Conservation (phyloP, 2,113 vertebrate genomes). For the Cinclus mexicanus region DNA sequence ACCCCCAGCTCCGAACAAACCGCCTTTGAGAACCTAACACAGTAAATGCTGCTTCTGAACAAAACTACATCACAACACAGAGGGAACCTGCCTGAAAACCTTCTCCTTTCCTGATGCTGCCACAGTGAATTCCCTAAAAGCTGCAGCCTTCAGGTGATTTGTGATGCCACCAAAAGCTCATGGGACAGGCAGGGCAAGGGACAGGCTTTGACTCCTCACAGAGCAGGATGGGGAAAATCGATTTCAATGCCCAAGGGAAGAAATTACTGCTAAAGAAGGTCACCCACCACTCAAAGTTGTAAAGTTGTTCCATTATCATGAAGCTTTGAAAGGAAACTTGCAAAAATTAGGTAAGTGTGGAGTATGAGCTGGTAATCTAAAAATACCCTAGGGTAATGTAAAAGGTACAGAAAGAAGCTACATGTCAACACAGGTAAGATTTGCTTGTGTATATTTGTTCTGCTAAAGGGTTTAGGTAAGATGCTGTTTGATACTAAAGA, state of each 20-base stretch:
- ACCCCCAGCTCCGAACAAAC: not conserved
- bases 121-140: not conserved
- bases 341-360: conserved; percentile 24
- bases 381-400: not conserved
- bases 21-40: not conserved
- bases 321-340: conserved; percentile 34
- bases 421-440: not conserved
- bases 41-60: not conserved
- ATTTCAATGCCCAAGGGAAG: conserved; percentile 68
- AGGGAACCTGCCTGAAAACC: not conserved
- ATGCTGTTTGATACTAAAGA: not conserved
- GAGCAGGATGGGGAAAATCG: conserved; percentile 66
- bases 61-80: not conserved
- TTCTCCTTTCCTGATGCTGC: not conserved
- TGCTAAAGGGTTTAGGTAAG: not conserved
- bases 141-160: not conserved
- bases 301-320: conserved; percentile 10
- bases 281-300: conserved; percentile 3
- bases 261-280: conserved; percentile 71
- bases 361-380: not conserved
- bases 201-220: conserved; percentile 49
- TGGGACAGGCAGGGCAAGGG: conserved; percentile 54
- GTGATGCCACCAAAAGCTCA: not conserved
- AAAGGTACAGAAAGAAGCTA: not conserved
- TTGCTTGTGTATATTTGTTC: not conserved